Percentiles rank a stretch among this genome's conserved stretches.
phyloP scores from a whole-genome alignment of 2,113 vertebrate genomes.

The Coreoperca whiteheadi region DNA sequence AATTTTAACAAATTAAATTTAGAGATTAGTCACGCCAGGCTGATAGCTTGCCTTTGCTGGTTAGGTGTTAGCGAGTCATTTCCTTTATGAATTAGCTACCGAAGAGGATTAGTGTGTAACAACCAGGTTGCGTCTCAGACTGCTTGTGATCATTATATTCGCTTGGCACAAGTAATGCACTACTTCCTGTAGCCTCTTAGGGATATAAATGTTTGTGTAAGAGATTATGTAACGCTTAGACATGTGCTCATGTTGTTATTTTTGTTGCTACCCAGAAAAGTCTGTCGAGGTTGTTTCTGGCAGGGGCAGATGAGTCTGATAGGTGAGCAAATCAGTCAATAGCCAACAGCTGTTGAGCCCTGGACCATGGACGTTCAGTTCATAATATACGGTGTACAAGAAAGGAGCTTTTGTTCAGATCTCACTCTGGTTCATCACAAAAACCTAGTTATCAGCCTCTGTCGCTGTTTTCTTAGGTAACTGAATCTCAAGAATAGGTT shows the following conservation, averaged over 20 bases:
- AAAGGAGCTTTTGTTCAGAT: neutral
- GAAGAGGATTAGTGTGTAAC: conserved; percentile 40
- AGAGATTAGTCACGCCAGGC: conserved; percentile 27
- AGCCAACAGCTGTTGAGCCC: conserved; percentile 47
- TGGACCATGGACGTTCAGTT: neutral
- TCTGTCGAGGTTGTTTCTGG: conserved; percentile 18
- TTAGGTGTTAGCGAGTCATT: conserved; percentile 32
- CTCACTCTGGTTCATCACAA: neutral
- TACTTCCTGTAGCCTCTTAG: neutral
- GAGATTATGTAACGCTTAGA: conserved; percentile 66
- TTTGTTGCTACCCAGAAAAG: conserved; percentile 53
- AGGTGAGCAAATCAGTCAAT: conserved; percentile 29
- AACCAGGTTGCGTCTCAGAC: neutral
- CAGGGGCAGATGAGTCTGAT: conserved; percentile 43
- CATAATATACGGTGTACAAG: neutral
- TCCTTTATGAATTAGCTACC: conserved; percentile 45
- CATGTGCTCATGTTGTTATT: conserved; percentile 76
- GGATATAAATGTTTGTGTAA: conserved; percentile 52
- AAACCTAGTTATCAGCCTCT: neutral
- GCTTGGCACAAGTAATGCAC: neutral
- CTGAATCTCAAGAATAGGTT: neutral
- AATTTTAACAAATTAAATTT: conserved; percentile 4
- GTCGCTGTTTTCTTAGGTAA: neutral
- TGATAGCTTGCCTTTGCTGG: conserved; percentile 1
- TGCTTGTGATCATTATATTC: neutral